Evolutionary conservation across 2,797 vertebrate genomes (phyloP), one percentile per base, ranked within the genome.

Genomic region (Rhinichthys osculus): DNA sequence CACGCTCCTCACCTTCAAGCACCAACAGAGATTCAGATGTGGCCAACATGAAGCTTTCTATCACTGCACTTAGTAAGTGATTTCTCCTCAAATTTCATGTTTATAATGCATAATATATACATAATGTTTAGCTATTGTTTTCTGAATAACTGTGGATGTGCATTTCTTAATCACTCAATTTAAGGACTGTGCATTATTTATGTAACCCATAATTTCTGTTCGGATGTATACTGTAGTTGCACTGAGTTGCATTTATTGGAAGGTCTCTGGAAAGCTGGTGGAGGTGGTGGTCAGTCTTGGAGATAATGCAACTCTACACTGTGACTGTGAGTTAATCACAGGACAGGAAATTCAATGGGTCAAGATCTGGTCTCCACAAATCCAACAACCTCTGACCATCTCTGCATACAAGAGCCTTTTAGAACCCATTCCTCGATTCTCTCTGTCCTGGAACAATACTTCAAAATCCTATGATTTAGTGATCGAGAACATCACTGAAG

Each of bases 401-500:
- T 23, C 78, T 57, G 30, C 69, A 7, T 42, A 69, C 23, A 10
- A 81, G 0, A 84, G 70, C 30, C 3, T 84, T 30, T 4, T 82
- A n/a, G 0, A 35, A 9, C 72, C 83, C 7, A 52, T 80, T 42
- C 82, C 78, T 19, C 38, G 82, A n/a, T 81, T 69, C 62, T 59
- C 47, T n/a, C 0, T 84, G 77, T 0, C 2, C 42, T 57, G 23
- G 77, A 81, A 80, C 42, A 21, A n/a, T 27, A 7, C 33, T 54
- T 67, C 57, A 14, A 57, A 84, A 27, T 74, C 76, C 1, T 0
- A 14, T 19, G 78, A 84, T 42, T 84, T 87, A 23, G 35, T 59
- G 30, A 87, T 87, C 2, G 40, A 84, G 30, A 87, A 81, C 52
- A 44, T 87, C 23, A 87, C 86, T 8, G 78, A 77, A 23, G 40